Evolutionary conservation across 53 echinoderm and acorn worm genomes (phyloP).

Genomic region (Echinarachnius parma): DNA sequence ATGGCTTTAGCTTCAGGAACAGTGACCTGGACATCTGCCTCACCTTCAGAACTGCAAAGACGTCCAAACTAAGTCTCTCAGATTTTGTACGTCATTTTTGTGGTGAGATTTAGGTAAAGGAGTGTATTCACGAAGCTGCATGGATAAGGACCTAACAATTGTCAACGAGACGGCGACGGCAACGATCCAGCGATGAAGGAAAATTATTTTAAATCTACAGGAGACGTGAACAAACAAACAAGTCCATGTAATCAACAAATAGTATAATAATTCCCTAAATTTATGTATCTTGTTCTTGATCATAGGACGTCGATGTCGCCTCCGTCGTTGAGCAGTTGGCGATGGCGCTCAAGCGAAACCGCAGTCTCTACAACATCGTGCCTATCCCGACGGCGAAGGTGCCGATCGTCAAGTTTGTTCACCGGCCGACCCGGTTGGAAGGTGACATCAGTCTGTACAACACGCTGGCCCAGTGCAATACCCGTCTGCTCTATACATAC

Average conservation of each 20-base stretch:
- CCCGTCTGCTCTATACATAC: constrained; percentile 66
- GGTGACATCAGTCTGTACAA: constrained; percentile 97
- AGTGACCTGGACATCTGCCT: constrained; percentile 90
- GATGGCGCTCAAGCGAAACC: constrained; percentile 63
- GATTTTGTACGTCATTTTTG: too few relatives aligned
- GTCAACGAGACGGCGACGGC: too few relatives aligned
- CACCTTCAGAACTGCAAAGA: constrained; percentile 50
- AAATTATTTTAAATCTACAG: too few relatives aligned
- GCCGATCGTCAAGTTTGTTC: constrained; percentile 92
- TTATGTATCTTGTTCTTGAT: too few relatives aligned
- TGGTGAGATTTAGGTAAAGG: too few relatives aligned
- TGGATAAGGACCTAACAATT: too few relatives aligned
- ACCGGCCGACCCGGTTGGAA: constrained; percentile 63
- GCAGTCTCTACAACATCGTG: constrained; percentile 56
- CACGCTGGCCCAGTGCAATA: constrained; percentile 88
- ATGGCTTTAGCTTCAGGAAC: constrained; percentile 88
- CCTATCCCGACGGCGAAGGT: constrained; percentile 85
- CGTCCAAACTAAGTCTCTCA: constrained; percentile 69
- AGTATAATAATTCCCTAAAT: too few relatives aligned
- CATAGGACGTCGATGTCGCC: constrained; percentile 61
- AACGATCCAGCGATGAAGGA: too few relatives aligned
- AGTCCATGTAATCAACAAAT: too few relatives aligned
- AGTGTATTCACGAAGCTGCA: too few relatives aligned
- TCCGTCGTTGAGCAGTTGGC: constrained; percentile 75
- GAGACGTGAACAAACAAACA: too few relatives aligned